phyloP scores from a whole-genome alignment of 2,888 invertebrate genomes.

The Invenusta paracnida region DNA sequence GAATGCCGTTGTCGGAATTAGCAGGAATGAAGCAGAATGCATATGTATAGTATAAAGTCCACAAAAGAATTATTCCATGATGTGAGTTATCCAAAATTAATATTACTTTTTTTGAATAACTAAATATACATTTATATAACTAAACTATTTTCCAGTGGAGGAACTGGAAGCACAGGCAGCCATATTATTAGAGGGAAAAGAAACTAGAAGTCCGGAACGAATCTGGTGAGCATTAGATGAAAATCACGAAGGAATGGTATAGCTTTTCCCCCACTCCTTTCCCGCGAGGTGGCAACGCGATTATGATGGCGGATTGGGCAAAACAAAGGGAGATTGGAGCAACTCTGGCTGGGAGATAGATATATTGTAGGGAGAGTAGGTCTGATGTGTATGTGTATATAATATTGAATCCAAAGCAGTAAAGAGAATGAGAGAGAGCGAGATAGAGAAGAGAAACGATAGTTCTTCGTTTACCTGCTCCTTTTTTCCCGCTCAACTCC shows the following conservation, averaged over 20 bases:
- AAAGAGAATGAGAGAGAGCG: conserved; percentile 17
- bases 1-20: too few species aligned
- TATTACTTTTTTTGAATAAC: too few species aligned
- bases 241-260: conserved; percentile 29
- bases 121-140: too few species aligned
- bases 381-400: too few species aligned
- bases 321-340: conserved; percentile 8
- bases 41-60: too few species aligned
- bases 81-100: neutral
- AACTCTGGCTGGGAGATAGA: neutral
- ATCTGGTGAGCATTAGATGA: conserved; percentile 12
- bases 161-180: neutral
- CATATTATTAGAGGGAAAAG: neutral
- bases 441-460: conserved; percentile 4
- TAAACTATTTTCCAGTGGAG: too few species aligned
- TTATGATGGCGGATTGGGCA: conserved; percentile 27
- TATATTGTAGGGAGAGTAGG: neutral
- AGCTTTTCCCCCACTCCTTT: neutral
- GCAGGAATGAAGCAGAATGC: too few species aligned
- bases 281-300: conserved; percentile 13
- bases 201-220: neutral
- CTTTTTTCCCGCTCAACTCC: conserved; percentile 24
- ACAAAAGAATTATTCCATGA: conserved; percentile 10
- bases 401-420: conserved; percentile 21
- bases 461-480: conserved; percentile 19